phyloP scores from a whole-genome alignment of 2,888 invertebrate species.

The Sarcophaga subvicina region DNA sequence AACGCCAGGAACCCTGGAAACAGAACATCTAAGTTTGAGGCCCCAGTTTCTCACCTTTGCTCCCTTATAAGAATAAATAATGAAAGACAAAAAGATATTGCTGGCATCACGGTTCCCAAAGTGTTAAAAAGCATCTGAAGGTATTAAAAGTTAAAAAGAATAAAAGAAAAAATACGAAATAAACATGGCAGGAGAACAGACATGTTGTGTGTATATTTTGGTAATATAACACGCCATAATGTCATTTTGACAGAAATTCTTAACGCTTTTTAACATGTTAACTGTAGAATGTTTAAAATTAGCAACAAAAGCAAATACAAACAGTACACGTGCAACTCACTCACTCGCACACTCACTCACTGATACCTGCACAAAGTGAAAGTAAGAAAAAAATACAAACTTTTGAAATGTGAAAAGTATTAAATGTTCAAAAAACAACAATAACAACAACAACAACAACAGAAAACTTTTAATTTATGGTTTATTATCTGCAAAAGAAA shows the following conservation, averaged over 20 bases:
- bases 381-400: not conserved
- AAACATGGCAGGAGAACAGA: not conserved
- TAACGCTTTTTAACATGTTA: slow-evolving; percentile 32
- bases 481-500: slow-evolving; percentile 20
- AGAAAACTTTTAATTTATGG: slow-evolving; percentile 22
- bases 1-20: too few species aligned
- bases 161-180: slow-evolving; percentile 1
- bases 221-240: slow-evolving; percentile 34
- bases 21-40: too few species aligned
- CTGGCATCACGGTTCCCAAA: too few species aligned
- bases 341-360: not conserved
- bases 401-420: slow-evolving; percentile 32
- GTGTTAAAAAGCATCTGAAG: slow-evolving; percentile 36
- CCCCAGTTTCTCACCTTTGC: too few species aligned
- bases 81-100: too few species aligned
- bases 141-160: slow-evolving; percentile 23
- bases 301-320: slow-evolving; percentile 1
- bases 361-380: not conserved
- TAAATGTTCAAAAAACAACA: not conserved
- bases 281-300: slow-evolving; percentile 49
- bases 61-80: too few species aligned
- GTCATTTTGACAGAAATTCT: slow-evolving; percentile 51
- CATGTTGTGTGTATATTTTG: not conserved
- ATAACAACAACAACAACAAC: not conserved
- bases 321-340: not conserved